Evolutionary conservation across 2,888 invertebrate species (phyloP), one percentile per base, ranked within the genome.

Genomic region (Diabrotica balteata): DNA sequence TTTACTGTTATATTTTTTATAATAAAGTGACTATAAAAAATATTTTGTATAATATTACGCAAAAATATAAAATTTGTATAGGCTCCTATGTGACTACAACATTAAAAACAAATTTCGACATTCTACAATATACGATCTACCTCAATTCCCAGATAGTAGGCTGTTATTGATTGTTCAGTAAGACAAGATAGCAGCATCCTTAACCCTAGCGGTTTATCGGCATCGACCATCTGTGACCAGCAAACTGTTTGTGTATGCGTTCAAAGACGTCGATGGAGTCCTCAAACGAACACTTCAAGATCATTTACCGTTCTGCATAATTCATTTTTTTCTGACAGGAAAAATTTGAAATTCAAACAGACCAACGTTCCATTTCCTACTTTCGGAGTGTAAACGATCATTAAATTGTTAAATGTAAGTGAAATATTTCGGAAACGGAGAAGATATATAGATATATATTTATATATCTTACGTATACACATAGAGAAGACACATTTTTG

Each of bases 141-240:
- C 32, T 32, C 32, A 32, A 32, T 32, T 32, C 32, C 32, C 32
- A 32, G 32, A 32, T 32, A 32, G 17, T 32, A 32, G 1, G 46
- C 9, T 47, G 10, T 47, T 47, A 10, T 9, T 47, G 47, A 47
- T 47, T 47, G 10, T 47, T 47, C 47, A 10, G 10, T 8, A 47
- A 47, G 47, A 47, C 47, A 47, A 47, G 32, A 32, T 5, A 32
- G 32, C 32, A 32, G 42, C 63, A 64, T 64, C 58, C 63, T 64
- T 64, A 64, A 64, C 63, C 63, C 54, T 64, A 64, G 63, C 63
- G 63, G 63, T 64, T 64, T 64, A 64, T 64, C 63, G 50, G 50
- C 46, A 58, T 51, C 52, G 63, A 64, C 63, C 63, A 64, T 64
- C 63, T 64, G 55, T 55, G 63, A 55, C 63, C 63, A 45, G 51